phyloP scores from a whole-genome alignment of 1,140 invertebrate genomes.

The Sarcophaga peregrina region DNA sequence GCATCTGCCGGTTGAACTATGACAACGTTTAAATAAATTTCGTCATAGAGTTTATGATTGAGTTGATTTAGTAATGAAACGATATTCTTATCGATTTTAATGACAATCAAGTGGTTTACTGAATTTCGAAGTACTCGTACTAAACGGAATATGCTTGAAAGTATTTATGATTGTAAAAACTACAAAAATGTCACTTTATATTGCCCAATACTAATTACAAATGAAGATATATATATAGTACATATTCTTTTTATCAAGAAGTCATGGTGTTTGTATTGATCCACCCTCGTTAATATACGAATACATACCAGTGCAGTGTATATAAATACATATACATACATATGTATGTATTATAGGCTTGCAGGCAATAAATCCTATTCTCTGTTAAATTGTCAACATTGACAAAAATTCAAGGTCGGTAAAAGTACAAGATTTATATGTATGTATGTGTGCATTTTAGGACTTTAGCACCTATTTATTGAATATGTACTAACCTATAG shows the following conservation, averaged over 20 bases:
- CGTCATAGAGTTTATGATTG: too few relatives aligned
- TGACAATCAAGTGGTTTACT: too few relatives aligned
- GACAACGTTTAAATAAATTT: too few relatives aligned
- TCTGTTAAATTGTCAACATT: slow-evolving; percentile 40
- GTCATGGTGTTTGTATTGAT: background rate
- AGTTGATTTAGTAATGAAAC: too few relatives aligned
- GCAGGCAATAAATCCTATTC: slow-evolving; percentile 40
- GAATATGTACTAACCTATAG: background rate
- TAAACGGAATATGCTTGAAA: background rate
- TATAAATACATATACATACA: background rate
- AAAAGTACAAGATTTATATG: background rate
- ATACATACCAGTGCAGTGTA: too few relatives aligned
- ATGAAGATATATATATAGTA: too few relatives aligned
- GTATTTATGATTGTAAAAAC: too few relatives aligned
- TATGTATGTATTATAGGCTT: background rate
- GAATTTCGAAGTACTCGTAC: background rate
- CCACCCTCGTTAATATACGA: background rate
- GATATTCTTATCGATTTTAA: too few relatives aligned
- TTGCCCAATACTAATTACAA: too few relatives aligned
- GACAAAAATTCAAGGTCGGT: slow-evolving; percentile 40
- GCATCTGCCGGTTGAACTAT: too few relatives aligned
- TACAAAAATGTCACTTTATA: too few relatives aligned
- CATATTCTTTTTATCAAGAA: too few relatives aligned
- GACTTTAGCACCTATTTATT: slow-evolving; percentile 26
- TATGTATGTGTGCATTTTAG: slow-evolving; percentile 9